Base-by-base conservation (phyloP, 1,140 invertebrate species). In the Trichonephila clavata region DNA sequence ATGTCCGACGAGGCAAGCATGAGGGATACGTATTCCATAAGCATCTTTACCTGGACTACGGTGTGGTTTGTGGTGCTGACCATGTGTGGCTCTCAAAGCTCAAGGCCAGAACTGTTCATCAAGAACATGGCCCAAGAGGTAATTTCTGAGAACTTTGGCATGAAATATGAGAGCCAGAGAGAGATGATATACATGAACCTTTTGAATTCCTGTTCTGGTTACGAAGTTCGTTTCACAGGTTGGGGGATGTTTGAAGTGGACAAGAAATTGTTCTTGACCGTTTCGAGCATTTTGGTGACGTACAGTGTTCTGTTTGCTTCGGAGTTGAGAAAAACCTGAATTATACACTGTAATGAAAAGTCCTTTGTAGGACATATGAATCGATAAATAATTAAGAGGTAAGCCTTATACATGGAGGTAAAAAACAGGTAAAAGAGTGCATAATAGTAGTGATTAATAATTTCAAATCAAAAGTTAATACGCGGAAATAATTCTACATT, bases 211-310 rank as follows among this genome's bases (percentile, higher is more conserved):
- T 60, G 84, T 32, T 27, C 57, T 21, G 60, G 27, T 7, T 21
- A 60, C 4, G 50, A 86, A 18, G 21, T 86, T 14, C 21, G 50
- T 13, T 86, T 86, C 50, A 86, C 84, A 4, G 59, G 57, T 61
- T 86, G 84, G 84, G 84, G 84, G 13, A 86, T 86, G 57, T 86
- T 86, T 32, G 24, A 61, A 5, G 57, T 86, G 14, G 50, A 86
- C 18, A 86, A 86, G 18, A 86, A 27, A 61, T 50, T 86, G 2
- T 61, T 86, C 27, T 57, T 86, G 4, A 86, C 84, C 6, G 60
- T 50, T 60, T 86, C 84, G 14, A 57, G 84, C 6, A 24, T 86
- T 13, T 24, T 86, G 59, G 84, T 86, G n/a, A 86, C 84, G 59
- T 86, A 86, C 59, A 57, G 84, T 5, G 60, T 86, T 7, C 50